Evolutionary conservation across 2,888 invertebrate genomes (phyloP).

Genomic region (Plebejus anna): DNA sequence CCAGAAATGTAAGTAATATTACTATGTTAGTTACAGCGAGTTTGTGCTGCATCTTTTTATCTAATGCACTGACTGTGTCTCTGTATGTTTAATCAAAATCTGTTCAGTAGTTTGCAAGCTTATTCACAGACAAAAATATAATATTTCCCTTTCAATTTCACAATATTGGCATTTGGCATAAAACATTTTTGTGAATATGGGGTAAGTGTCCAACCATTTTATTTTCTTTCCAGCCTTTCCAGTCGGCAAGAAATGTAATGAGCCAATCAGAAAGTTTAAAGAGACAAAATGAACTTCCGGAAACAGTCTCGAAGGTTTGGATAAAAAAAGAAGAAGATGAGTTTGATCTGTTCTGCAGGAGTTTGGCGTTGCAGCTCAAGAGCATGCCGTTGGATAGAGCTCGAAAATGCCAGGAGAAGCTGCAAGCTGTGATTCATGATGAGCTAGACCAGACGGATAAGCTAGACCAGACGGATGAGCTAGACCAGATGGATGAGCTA

Average conservation of each 20-base stretch:
- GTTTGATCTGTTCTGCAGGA: constrained; percentile 14
- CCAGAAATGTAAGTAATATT: not conserved
- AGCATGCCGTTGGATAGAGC: constrained; percentile 1
- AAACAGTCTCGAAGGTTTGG: not conserved
- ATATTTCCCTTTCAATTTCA: too few species aligned
- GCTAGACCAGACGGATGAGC: not conserved
- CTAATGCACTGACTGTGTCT: not conserved
- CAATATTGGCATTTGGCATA: too few species aligned
- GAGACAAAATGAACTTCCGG: not conserved
- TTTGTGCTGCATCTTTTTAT: not conserved
- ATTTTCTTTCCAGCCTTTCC: not conserved
- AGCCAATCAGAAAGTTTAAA: not conserved
- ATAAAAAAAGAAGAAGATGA: not conserved
- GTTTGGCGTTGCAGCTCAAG: not conserved
- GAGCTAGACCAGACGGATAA: not conserved
- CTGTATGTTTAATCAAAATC: not conserved
- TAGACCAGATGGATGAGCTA: not conserved
- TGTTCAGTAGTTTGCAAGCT: not conserved
- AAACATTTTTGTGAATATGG: too few species aligned
- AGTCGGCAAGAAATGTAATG: not conserved
- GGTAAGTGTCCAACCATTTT: too few species aligned
- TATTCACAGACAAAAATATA: too few species aligned
- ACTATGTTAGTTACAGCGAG: not conserved
- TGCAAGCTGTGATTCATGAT: not conserved
- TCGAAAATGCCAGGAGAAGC: not conserved